These are phyloP conservation scores for Ophioninae sp. DNA, from an alignment of 2,888 invertebrate genomes.

Conservation along the genomic window DNA sequence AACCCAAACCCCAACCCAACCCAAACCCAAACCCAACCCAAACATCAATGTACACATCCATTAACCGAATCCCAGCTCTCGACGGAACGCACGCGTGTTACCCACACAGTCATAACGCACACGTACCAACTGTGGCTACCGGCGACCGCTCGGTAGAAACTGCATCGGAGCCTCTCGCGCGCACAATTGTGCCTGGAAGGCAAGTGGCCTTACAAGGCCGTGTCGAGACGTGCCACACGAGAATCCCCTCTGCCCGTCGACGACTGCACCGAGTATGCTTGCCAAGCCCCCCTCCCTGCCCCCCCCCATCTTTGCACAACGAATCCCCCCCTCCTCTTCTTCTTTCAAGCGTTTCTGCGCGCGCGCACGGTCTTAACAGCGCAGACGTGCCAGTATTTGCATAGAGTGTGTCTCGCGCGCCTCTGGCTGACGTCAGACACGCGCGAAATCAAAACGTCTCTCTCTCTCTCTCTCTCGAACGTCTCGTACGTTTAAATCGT, in stretches of 20 bases:
- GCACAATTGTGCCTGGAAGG: constrained; percentile 70
- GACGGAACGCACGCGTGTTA: background rate
- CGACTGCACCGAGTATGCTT: constrained; percentile 46
- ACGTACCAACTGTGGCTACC: constrained; percentile 43
- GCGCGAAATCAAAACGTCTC: constrained; percentile 62
- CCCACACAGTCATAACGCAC: constrained; percentile 2
- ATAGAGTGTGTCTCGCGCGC: constrained; percentile 61
- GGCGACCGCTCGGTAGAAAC: constrained; percentile 59
- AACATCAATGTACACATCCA: background rate
- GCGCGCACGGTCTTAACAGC: constrained; percentile 50
- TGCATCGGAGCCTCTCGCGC: constrained; percentile 51
- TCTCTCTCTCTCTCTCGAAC: constrained; percentile 4
- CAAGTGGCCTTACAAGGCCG: constrained; percentile 81
- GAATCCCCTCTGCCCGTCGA: constrained; percentile 50
- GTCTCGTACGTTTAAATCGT: constrained; percentile 21
- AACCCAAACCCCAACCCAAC: no score
- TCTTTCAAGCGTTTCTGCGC: background rate
- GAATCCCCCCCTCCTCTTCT: constrained; percentile 2
- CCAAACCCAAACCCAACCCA: no score
- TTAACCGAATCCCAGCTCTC: background rate
- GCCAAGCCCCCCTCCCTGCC: constrained; percentile 21
- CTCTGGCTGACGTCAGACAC: constrained; percentile 61
- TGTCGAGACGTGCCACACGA: constrained; percentile 69
- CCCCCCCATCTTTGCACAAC: background rate
- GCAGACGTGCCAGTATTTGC: constrained; percentile 63